Evolutionary conservation across 2,797 vertebrate species (phyloP).

Genomic region (Coreius guichenoti): DNA sequence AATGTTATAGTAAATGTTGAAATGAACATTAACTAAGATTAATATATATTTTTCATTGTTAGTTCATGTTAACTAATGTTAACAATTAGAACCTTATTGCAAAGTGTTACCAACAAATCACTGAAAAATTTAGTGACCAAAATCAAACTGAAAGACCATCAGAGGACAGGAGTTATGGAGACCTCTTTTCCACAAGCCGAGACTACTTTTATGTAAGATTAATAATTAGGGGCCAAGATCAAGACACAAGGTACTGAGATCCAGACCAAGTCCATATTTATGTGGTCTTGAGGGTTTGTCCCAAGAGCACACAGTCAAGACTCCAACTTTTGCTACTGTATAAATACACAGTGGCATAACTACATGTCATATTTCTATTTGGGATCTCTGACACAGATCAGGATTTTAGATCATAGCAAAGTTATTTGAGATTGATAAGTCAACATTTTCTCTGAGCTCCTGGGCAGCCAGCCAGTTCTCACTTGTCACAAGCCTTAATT

Average conservation of each 20-base stretch:
- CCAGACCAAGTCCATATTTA: background rate
- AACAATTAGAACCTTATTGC: background rate
- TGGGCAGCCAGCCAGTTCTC: slow-evolving; percentile 53
- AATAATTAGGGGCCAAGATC: background rate
- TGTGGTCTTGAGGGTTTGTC: background rate
- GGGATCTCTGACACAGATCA: slow-evolving; percentile 33
- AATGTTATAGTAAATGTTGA: background rate
- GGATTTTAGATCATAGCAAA: slow-evolving; percentile 56
- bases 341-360: slow-evolving; percentile 5
- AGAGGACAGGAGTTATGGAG: background rate
- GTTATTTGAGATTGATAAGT: slow-evolving; percentile 59
- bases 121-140: background rate
- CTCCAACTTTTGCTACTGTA: background rate
- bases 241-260: background rate
- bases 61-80: background rate
- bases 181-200: background rate
- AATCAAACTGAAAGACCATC: background rate
- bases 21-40: background rate
- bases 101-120: background rate
- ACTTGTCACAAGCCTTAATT: slow-evolving; percentile 56
- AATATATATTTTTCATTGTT: background rate
- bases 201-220: background rate
- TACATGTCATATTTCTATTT: slow-evolving; percentile 27
- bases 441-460: slow-evolving; percentile 42
- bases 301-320: background rate